Percentiles rank a stretch among this genome's conserved stretches.
phyloP scores from a whole-genome alignment of 2,888 invertebrate species.

The Carabus problematicus region DNA sequence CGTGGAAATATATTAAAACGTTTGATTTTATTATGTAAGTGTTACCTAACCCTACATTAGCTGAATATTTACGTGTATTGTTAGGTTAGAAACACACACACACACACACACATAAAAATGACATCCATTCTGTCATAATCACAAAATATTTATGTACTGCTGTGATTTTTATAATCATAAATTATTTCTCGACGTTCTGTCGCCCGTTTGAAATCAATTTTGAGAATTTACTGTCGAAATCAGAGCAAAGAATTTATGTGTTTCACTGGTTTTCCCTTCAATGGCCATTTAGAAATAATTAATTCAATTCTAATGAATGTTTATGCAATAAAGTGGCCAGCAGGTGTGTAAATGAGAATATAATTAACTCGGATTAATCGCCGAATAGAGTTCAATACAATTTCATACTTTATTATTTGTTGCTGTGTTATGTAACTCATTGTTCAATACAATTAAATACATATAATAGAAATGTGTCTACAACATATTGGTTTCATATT shows the following conservation, averaged over 20 bases:
- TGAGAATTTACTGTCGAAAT: constrained; percentile 16
- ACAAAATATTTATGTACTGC: too few relatives aligned
- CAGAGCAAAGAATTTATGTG: constrained; percentile 3
- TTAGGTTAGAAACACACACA: constrained; percentile 16
- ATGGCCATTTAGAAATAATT: constrained; percentile 27
- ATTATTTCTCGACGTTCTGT: neutral
- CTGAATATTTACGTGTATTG: constrained; percentile 24
- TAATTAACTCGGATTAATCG: constrained; percentile 23
- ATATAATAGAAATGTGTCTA: neutral
- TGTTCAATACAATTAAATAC: constrained; percentile 15
- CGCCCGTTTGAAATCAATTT: neutral
- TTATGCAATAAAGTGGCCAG: constrained; percentile 7
- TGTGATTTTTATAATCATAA: neutral
- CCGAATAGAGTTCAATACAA: constrained; percentile 12
- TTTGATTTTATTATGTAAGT: constrained; percentile 13
- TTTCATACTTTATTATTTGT: constrained; percentile 13
- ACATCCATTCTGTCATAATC: too few relatives aligned
- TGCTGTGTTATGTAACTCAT: constrained; percentile 22
- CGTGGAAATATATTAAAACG: constrained; percentile 23
- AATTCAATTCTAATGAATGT: constrained; percentile 21
- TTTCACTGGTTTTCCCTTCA: constrained; percentile 11
- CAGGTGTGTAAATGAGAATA: constrained; percentile 23
- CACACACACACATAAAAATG: neutral
- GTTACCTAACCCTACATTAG: constrained; percentile 10
- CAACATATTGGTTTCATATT: too few relatives aligned